phyloP scores from a whole-genome alignment of 2,113 vertebrate genomes.

The Proterorhinus semilunaris region DNA sequence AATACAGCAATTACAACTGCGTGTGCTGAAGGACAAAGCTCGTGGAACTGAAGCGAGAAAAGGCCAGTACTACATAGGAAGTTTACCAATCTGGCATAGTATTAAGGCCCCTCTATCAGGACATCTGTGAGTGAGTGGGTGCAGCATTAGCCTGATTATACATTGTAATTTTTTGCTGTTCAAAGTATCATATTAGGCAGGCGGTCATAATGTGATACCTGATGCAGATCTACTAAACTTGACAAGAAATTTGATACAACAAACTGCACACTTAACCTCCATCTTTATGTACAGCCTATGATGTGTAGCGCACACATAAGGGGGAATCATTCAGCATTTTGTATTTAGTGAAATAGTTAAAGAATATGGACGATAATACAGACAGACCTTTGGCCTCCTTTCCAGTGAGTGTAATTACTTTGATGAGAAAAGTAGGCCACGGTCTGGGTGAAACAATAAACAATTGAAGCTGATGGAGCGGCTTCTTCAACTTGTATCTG shows the following conservation, averaged over 20 bases:
- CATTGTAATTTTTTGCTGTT: neutral
- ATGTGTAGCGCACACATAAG: neutral
- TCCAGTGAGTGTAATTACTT: constrained; percentile 2
- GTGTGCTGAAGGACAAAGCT: neutral
- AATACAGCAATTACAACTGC: constrained; percentile 29
- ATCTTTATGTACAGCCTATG: constrained; percentile 5
- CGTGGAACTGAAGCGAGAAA: neutral
- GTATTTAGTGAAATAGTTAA: neutral
- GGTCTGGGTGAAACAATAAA: constrained; percentile 1
- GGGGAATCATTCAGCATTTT: neutral
- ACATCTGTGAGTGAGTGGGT: neutral
- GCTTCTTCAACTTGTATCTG: neutral
- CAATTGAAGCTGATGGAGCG: neutral
- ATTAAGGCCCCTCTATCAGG: neutral
- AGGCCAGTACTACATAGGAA: neutral
- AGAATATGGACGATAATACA: neutral
- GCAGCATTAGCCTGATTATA: neutral
- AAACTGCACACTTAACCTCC: neutral
- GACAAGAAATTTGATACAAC: neutral
- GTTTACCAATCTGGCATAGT: neutral
- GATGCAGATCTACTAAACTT: neutral
- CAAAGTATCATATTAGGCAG: neutral
- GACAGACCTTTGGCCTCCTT: neutral
- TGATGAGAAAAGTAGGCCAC: constrained; percentile 8
- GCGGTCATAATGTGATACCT: neutral